phyloP scores from a whole-genome alignment of 2,888 invertebrate species.

The Harpalus rufipes region DNA sequence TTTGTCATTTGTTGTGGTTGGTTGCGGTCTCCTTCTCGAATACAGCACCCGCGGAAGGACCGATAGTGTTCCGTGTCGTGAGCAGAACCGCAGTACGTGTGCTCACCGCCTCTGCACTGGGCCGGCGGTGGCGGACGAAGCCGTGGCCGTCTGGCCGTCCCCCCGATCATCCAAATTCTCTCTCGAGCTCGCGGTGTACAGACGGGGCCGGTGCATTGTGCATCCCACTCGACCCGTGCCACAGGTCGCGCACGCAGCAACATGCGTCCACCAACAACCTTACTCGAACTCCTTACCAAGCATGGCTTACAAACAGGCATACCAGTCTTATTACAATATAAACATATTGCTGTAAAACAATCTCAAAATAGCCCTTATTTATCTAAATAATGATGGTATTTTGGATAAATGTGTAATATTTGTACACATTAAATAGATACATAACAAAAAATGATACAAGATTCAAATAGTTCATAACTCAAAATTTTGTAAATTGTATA shows the following conservation, averaged over 20 bases:
- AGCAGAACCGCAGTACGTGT: constrained; percentile 78
- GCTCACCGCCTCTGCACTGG: constrained; percentile 81
- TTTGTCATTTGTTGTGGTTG: constrained; percentile 75
- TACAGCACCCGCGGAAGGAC: constrained; percentile 91
- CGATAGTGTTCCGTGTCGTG: constrained; percentile 78
- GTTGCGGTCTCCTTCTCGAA: constrained; percentile 88
- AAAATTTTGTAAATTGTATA: no score
- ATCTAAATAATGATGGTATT: background rate
- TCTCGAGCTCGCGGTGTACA: constrained; percentile 46
- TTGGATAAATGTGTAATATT: no score
- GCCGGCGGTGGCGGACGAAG: constrained; percentile 76
- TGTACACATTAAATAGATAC: no score
- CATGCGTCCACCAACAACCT: constrained; percentile 54
- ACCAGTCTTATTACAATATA: constrained; percentile 52
- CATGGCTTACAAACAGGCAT: background rate
- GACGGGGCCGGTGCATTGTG: constrained; percentile 65
- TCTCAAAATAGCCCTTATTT: background rate
- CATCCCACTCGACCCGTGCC: constrained; percentile 66
- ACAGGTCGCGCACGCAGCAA: constrained; percentile 60
- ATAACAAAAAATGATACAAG: no score
- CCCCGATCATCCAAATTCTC: constrained; percentile 22
- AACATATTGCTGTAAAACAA: background rate
- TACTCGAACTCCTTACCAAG: background rate
- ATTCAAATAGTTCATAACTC: no score
- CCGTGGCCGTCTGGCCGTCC: constrained; percentile 75